These are phyloP conservation scores for Oikopleura albicans DNA, from an alignment of 23 tunicate genomes.

Conservation along the genomic window DNA sequence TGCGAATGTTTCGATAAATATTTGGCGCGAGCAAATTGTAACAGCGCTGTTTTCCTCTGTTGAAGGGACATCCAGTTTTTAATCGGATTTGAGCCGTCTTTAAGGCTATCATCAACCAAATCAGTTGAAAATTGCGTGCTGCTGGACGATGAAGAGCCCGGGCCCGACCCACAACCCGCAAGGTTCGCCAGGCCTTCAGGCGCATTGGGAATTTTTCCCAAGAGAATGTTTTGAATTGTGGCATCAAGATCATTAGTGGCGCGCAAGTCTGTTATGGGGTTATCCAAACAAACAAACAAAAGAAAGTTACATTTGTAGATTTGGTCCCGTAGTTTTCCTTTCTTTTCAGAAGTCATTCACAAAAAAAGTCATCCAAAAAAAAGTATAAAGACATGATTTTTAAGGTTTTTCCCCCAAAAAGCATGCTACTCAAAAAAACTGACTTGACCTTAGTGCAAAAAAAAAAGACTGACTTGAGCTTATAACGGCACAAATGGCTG, in stretches of 20 bases:
- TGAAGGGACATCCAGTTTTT: not conserved
- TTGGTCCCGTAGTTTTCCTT: too few relatives aligned
- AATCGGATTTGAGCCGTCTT: conserved; percentile 14
- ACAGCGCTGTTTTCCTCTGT: not conserved
- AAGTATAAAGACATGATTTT: too few relatives aligned
- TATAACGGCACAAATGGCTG: too few relatives aligned
- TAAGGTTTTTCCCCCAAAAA: too few relatives aligned
- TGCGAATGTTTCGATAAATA: not conserved
- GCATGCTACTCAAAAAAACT: too few relatives aligned
- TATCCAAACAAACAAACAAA: too few relatives aligned
- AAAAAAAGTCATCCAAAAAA: too few relatives aligned
- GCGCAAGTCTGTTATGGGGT: not conserved
- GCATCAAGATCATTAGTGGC: not conserved
- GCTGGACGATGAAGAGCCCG: not conserved
- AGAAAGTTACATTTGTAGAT: too few relatives aligned
- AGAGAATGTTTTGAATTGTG: not conserved
- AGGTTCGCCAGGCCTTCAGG: not conserved
- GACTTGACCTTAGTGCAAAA: too few relatives aligned
- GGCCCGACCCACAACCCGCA: not conserved
- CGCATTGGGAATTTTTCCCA: not conserved
- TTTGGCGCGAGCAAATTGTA: conserved; percentile 13
- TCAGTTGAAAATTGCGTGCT: not conserved
- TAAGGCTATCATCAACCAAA: not conserved
- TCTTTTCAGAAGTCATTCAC: too few relatives aligned
- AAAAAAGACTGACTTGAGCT: too few relatives aligned